phyloP scores from a whole-genome alignment of 2,113 vertebrate genomes.

The Leiothrix lutea region DNA sequence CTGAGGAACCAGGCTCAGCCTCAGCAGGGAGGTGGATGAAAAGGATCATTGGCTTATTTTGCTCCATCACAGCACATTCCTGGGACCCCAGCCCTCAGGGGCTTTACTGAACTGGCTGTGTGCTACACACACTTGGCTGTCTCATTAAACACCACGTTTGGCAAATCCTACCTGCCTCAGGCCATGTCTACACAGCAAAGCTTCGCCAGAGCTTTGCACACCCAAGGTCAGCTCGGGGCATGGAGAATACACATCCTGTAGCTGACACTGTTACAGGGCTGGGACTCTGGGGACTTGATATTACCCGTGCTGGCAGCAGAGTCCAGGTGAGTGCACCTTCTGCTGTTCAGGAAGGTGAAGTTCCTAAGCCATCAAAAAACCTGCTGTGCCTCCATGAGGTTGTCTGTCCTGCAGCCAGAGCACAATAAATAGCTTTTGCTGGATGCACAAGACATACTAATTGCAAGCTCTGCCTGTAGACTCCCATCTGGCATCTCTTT shows the following conservation, averaged over 20 bases:
- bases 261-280: background rate
- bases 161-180: slow-evolving; percentile 23
- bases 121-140: slow-evolving; percentile 26
- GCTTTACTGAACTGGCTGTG: background rate
- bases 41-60: background rate
- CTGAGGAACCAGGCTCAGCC: background rate
- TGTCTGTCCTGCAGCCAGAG: background rate
- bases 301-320: background rate
- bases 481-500: slow-evolving; percentile 39
- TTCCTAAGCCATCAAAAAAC: background rate
- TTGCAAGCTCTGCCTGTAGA: background rate
- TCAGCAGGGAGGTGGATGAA: background rate
- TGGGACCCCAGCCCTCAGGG: slow-evolving; percentile 13
- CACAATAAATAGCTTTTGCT: background rate
- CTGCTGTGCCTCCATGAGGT: background rate
- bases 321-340: background rate
- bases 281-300: background rate
- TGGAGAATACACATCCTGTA: slow-evolving; percentile 4
- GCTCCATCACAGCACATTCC: slow-evolving; percentile 47
- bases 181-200: slow-evolving; percentile 7
- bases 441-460: background rate
- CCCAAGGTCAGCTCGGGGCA: slow-evolving; percentile 45
- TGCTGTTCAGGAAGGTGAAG: background rate
- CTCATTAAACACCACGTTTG: slow-evolving; percentile 45
- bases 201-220: slow-evolving; percentile 1